Evolutionary conservation across 1,140 invertebrate species (phyloP), one percentile per base, ranked within the genome.

Genomic region (Drosophila pseudoananassae): DNA sequence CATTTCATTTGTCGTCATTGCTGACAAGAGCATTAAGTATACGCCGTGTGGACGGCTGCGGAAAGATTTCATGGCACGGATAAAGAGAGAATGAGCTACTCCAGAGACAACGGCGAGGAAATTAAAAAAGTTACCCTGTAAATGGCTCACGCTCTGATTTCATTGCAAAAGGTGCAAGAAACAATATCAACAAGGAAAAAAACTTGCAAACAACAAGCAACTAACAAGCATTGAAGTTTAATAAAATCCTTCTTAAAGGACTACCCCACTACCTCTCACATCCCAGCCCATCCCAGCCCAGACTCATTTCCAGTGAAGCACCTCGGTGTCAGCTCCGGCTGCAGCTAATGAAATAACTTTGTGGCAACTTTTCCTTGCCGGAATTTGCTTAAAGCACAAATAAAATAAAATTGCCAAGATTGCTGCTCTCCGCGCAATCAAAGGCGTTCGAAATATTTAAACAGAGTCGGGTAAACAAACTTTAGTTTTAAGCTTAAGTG

Each of bases 301-400:
- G 25, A 4, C 40, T 43, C 14, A 5, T 43, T 43, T 2, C 6
- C 33, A 12, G 14, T 43, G 12, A 14, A 52, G 36, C 58, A 31
- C 40, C 20, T 52, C 58, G 29, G 50, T 49, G 20, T 63, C 36
- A 57, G 29, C 33, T 31, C 43, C 31, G 49, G 49, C 33, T 60
- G 56, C 70, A 74, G 71, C 71, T 75, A 75, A 75, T 75, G 71
- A 75, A 75, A 75, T 75, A 75, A 75, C 71, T 75, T 75, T 75
- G 71, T 65, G 71, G 71, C 71, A 75, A 75, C 71, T 75, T 73
- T 75, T 59, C 59, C 52, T 65, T 57, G 59, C 70, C 47, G 52
- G 59, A 75, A 75, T 75, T 74, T 65, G 71, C 59, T 75, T 75
- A 75, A 75, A 75, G 71, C 70, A 53, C 71, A 75, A 75, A 75